Conservation (phyloP, 2,888 invertebrate species). For the Onthophagus sagittarius region DNA sequence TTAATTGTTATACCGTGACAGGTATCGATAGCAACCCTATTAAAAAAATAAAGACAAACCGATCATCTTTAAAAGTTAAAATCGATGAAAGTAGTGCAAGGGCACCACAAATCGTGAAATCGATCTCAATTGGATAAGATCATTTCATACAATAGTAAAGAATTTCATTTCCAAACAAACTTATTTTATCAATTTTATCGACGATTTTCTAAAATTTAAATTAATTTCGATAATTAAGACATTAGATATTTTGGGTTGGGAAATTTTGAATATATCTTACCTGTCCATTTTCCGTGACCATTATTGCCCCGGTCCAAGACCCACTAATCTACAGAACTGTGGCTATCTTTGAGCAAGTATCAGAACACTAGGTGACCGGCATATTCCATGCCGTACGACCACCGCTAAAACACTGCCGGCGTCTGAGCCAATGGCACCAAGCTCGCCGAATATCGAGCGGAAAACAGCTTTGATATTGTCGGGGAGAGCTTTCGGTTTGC, state of each 20-base stretch:
- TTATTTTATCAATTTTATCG: background rate
- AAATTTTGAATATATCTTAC: conserved; percentile 31
- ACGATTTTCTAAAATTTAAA: background rate
- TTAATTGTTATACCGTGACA: no score
- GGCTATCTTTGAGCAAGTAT: conserved; percentile 34
- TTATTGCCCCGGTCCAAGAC: conserved; percentile 32
- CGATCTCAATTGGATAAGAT: no score
- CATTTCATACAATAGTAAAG: no score
- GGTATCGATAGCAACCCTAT: no score
- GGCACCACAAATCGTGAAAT: no score
- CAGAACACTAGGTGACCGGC: conserved; percentile 37
- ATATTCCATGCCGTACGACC: conserved; percentile 39
- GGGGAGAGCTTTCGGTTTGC: conserved; percentile 25
- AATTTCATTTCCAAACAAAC: no score
- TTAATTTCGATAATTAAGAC: background rate
- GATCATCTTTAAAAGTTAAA: no score
- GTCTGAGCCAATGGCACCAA: conserved; percentile 41
- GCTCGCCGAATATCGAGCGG: conserved; percentile 48
- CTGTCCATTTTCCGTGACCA: conserved; percentile 49
- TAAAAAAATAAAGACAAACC: no score
- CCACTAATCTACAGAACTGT: conserved; percentile 31
- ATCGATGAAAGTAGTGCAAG: no score
- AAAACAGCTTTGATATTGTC: conserved; percentile 43
- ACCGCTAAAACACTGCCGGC: conserved; percentile 37
- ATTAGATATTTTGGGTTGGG: background rate